These are phyloP conservation scores for Acleris laterana DNA, from an alignment of 2,888 invertebrate species.

Conservation along the genomic window DNA sequence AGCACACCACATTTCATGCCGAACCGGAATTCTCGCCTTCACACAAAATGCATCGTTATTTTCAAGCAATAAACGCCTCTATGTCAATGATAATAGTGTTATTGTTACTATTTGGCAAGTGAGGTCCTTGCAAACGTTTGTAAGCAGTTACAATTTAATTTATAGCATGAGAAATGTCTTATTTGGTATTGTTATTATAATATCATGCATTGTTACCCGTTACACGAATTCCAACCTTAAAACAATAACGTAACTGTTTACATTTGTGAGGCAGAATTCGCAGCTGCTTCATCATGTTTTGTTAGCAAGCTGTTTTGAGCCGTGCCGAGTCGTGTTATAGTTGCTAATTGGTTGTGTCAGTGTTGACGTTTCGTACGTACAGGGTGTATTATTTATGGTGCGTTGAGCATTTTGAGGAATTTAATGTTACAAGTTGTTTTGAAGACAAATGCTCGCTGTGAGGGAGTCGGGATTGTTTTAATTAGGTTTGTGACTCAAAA, in stretches of 20 bases:
- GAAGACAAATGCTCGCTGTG: constrained; percentile 20
- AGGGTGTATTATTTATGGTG: constrained; percentile 31
- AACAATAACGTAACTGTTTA: not conserved
- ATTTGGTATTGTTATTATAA: constrained; percentile 37
- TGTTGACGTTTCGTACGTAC: constrained; percentile 2
- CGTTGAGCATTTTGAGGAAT: constrained; percentile 33
- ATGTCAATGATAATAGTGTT: not conserved
- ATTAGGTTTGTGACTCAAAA: constrained; percentile 2
- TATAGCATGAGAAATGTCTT: constrained; percentile 36
- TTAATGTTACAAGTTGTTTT: constrained; percentile 25
- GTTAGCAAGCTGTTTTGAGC: constrained; percentile 9
- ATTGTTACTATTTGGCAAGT: constrained; percentile 34
- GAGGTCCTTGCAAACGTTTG: constrained; percentile 32
- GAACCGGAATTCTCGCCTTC: constrained; percentile 15
- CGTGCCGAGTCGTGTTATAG: constrained; percentile 7
- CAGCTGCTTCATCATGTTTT: constrained; percentile 20
- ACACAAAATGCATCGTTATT: constrained; percentile 24
- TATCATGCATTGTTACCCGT: constrained; percentile 5
- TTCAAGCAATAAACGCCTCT: constrained; percentile 7
- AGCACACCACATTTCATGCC: constrained; percentile 16
- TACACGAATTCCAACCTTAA: constrained; percentile 17
- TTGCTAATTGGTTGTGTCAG: constrained; percentile 21
- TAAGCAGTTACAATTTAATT: constrained; percentile 35
- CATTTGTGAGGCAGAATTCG: not conserved
- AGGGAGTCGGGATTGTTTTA: constrained; percentile 15